Evolutionary conservation across 1,140 invertebrate species (phyloP), one percentile per base, ranked within the genome.

Genomic region (Diplogasteroides magnus): DNA sequence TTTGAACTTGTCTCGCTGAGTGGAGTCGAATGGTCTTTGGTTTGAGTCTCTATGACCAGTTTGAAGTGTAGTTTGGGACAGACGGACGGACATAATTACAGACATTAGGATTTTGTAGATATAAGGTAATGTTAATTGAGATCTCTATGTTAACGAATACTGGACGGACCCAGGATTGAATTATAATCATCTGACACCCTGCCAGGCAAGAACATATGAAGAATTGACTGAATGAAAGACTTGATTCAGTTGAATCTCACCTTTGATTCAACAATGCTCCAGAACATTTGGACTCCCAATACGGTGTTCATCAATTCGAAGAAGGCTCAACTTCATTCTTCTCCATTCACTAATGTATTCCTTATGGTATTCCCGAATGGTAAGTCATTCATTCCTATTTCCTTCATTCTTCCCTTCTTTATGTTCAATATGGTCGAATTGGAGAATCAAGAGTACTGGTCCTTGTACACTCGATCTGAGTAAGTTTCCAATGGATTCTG

Each of bases 131-230:
- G n/a, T 61, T 3, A 63, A 66, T 73, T 31, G 67, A 83, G 80
- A 82, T 80, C 72, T 82, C 59, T 82, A 82, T 64, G 78, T 82
- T 48, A 82, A 82, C 62, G 80, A 82, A 71, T 83, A 82, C 62
- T 82, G 80, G 80, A 77, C 77, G 58, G 80, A 82, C 68, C 81
- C 80, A 14, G 77, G 77, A 1, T 68, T 82, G 13, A 68, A 73
- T 1, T 82, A 80, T 66, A 76, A 78, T 58, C 77, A 80, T 62
- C 76, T 83, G 72, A 69, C 79, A 27, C 80, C 80, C 19, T 82
- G 80, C 55, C 83, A 82, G 61, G 65, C 59, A 59, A 60, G 56
- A 58, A 55, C 57, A 23, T 31, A 19, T 23, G 59, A 67, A 67
- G 31, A 56, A 67, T 59, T 32, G 32, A 25, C 25, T 23, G 13